A percentile compares a stretch with the other conserved stretches of the same genome.
These are phyloP conservation scores for Mustela lutreola DNA, from an alignment of 2,113 vertebrate species.

Conservation along the genomic window DNA sequence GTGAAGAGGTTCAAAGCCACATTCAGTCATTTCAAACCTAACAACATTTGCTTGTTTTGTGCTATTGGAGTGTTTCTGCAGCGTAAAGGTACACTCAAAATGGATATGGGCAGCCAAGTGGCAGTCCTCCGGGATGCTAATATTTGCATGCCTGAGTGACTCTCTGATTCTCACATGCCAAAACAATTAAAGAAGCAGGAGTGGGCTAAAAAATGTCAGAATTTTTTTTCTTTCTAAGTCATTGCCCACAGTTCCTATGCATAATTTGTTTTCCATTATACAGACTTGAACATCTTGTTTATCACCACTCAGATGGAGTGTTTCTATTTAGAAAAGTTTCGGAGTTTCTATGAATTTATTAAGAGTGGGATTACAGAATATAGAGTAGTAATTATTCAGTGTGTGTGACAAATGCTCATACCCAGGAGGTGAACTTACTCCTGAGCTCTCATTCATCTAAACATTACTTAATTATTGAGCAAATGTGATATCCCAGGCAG, in stretches of 20 bases:
- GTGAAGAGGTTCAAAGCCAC: constrained; percentile 58
- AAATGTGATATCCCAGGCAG: background rate
- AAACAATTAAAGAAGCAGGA: constrained; percentile 62
- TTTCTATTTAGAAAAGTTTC: constrained; percentile 59
- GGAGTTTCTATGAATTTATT: constrained; percentile 26
- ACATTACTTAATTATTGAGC: background rate
- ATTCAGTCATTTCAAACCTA: background rate
- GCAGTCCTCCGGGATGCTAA: background rate
- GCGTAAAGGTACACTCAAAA: background rate
- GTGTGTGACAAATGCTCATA: background rate
- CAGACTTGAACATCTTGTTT: constrained; percentile 49
- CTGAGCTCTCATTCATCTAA: background rate
- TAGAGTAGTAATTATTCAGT: background rate
- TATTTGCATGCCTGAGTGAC: background rate
- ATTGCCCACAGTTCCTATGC: background rate
- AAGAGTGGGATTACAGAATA: constrained; percentile 14
- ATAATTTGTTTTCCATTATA: constrained; percentile 53
- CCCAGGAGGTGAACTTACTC: background rate
- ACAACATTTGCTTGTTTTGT: background rate
- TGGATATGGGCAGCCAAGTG: fast-evolving
- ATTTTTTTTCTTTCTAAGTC: background rate
- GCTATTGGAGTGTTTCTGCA: background rate
- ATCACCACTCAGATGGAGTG: background rate
- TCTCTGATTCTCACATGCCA: constrained; percentile 51
- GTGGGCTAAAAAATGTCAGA: background rate